Conservation (phyloP, 2,888 invertebrate species). For the Sicus ferrugineus region DNA sequence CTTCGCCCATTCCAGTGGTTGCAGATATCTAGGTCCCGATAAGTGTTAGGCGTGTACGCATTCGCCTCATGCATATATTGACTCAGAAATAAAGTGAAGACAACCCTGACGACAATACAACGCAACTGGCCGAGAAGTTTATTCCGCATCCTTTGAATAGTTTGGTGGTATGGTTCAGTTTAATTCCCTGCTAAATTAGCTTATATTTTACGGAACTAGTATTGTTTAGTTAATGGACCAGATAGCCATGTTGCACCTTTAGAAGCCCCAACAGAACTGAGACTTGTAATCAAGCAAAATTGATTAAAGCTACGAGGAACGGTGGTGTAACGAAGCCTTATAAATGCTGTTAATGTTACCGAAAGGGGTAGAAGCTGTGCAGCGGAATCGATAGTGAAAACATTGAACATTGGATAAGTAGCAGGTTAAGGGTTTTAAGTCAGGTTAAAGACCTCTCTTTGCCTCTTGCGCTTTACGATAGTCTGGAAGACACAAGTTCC, state of each 20-base stretch:
- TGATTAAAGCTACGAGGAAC: slow-evolving; percentile 49
- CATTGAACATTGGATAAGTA: slow-evolving; percentile 20
- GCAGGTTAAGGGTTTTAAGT: slow-evolving; percentile 18
- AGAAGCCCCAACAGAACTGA: slow-evolving; percentile 51
- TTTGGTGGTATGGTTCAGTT: neutral
- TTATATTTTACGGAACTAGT: neutral
- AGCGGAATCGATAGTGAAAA: slow-evolving; percentile 25
- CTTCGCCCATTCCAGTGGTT: slow-evolving; percentile 64
- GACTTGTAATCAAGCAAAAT: slow-evolving; percentile 45
- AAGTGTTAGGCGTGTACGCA: slow-evolving; percentile 56
- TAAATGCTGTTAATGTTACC: neutral
- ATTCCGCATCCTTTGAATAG: slow-evolving; percentile 9
- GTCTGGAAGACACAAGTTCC: too few species aligned
- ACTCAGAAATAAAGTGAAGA: slow-evolving; percentile 22
- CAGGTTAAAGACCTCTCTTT: slow-evolving; percentile 26
- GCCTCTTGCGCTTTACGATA: too few species aligned
- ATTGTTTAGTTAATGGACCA: neutral
- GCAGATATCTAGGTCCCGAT: slow-evolving; percentile 61
- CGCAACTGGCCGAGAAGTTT: slow-evolving; percentile 3
- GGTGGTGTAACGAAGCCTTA: slow-evolving; percentile 11
- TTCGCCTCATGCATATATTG: slow-evolving; percentile 29
- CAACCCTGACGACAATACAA: slow-evolving; percentile 16
- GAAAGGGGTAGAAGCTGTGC: slow-evolving; percentile 17
- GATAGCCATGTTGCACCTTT: slow-evolving; percentile 47
- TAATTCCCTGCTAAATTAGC: neutral